A percentile compares a stretch with the other conserved stretches of the same genome.
Evolutionary conservation across 1,140 invertebrate species (phyloP).

Genomic region (Antheraea mylitta): DNA sequence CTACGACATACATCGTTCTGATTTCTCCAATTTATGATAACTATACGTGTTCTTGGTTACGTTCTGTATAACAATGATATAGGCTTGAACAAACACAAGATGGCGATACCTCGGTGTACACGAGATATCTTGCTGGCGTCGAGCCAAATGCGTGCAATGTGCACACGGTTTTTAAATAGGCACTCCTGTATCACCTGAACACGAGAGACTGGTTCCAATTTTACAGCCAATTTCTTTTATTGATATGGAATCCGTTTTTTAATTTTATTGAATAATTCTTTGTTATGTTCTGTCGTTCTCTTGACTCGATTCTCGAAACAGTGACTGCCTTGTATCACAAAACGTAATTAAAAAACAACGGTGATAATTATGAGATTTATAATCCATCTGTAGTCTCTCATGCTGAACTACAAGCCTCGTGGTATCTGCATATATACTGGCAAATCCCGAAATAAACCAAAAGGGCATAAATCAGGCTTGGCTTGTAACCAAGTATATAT

Average conservation of each 20-base stretch:
- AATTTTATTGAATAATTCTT: neutral
- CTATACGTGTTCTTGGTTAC: constrained; percentile 8
- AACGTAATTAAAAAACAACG: too few relatives aligned
- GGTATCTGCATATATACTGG: too few relatives aligned
- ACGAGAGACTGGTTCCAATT: neutral
- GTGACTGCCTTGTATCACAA: too few relatives aligned
- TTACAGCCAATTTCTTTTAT: constrained; percentile 1
- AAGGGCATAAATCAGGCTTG: too few relatives aligned
- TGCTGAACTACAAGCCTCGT: too few relatives aligned
- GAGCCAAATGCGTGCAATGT: constrained; percentile 28
- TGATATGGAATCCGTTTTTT: neutral
- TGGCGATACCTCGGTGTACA: constrained; percentile 8
- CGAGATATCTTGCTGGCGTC: constrained; percentile 21
- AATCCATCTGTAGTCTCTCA: too few relatives aligned
- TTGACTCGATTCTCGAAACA: too few relatives aligned
- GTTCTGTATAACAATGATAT: constrained; percentile 11
- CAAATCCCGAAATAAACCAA: too few relatives aligned
- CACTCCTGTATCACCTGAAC: constrained; percentile 4
- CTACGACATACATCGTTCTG: too few relatives aligned
- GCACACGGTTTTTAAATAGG: constrained; percentile 13
- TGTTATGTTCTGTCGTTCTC: neutral
- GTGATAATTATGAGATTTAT: too few relatives aligned
- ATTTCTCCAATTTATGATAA: too few relatives aligned
- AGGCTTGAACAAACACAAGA: constrained; percentile 28
- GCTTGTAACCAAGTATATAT: too few relatives aligned